phyloP scores from a whole-genome alignment of 2,113 vertebrate species.

The Mobula hypostoma region DNA sequence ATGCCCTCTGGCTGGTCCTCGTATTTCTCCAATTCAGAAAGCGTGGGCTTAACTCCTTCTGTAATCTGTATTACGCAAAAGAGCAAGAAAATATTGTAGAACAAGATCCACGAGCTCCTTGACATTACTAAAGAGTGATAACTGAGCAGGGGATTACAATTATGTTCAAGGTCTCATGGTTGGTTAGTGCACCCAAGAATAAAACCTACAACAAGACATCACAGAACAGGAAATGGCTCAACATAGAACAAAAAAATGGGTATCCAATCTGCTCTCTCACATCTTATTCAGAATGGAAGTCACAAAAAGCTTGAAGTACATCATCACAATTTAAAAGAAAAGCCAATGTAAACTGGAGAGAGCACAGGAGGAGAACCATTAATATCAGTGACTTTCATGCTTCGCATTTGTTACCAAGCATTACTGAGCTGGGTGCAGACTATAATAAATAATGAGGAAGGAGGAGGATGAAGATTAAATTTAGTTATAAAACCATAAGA shows the following conservation, averaged over 20 bases:
- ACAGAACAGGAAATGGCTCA: neutral
- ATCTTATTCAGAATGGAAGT: neutral
- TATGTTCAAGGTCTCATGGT: too few species aligned
- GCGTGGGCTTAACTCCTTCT: conserved; percentile 86
- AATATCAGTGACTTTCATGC: too few species aligned
- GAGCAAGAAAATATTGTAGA: neutral
- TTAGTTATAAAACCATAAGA: neutral
- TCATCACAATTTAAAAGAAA: too few species aligned
- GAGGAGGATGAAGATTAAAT: neutral
- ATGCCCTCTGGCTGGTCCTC: conserved; percentile 94
- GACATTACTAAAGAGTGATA: neutral
- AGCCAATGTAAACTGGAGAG: too few species aligned
- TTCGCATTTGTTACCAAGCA: too few species aligned
- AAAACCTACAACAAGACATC: neutral
- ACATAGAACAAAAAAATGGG: too few species aligned
- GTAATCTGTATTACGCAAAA: conserved; percentile 66
- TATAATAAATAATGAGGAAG: neutral
- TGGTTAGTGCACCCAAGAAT: too few species aligned
- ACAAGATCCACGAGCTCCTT: neutral
- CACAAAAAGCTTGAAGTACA: neutral
- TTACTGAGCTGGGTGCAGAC: too few species aligned
- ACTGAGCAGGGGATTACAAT: too few species aligned
- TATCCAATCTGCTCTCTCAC: neutral
- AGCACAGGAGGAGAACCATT: too few species aligned
- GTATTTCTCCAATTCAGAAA: conserved; percentile 90